Percentiles rank a stretch among this genome's conserved stretches.
phyloP scores from a whole-genome alignment of 2,797 vertebrate species.

The Tympanoctomys barrerae region DNA sequence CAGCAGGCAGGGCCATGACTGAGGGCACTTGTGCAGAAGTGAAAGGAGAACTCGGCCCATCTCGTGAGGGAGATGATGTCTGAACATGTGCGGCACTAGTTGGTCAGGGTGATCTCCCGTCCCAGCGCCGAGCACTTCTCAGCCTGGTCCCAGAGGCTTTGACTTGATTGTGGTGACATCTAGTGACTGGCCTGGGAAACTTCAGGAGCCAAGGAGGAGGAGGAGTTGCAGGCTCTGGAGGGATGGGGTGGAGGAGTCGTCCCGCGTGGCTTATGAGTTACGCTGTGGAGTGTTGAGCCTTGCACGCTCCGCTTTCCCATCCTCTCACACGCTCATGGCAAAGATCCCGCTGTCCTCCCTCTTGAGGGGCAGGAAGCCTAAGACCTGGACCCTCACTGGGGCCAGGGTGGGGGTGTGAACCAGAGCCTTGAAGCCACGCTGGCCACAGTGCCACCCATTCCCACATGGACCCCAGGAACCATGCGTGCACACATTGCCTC shows the following conservation, averaged over 20 bases:
- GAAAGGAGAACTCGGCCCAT: rapidly evolving
- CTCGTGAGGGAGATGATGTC: not conserved
- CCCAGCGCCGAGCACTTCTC: not conserved
- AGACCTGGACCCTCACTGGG: not conserved
- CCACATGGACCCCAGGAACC: not conserved
- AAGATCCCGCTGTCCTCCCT: not conserved
- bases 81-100: rapidly evolving
- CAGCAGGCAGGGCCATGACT: not conserved
- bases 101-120: not conserved
- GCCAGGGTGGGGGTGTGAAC: not conserved
- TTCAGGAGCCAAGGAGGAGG: not conserved
- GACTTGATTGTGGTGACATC: slow-evolving; percentile 53
- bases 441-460: rapidly evolving
- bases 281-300: not conserved
- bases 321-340: too few relatives aligned
- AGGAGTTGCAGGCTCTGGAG: not conserved
- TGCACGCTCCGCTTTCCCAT: not conserved
- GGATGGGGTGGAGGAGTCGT: rapidly evolving
- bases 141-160: not conserved
- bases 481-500: too few relatives aligned
- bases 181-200: slow-evolving; percentile 60
- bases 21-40: too few relatives aligned
- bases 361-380: not conserved
- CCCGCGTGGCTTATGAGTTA: too few relatives aligned
- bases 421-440: rapidly evolving